These are phyloP conservation scores for Grantiella picta DNA, from an alignment of 2,113 vertebrate genomes.

Conservation along the genomic window DNA sequence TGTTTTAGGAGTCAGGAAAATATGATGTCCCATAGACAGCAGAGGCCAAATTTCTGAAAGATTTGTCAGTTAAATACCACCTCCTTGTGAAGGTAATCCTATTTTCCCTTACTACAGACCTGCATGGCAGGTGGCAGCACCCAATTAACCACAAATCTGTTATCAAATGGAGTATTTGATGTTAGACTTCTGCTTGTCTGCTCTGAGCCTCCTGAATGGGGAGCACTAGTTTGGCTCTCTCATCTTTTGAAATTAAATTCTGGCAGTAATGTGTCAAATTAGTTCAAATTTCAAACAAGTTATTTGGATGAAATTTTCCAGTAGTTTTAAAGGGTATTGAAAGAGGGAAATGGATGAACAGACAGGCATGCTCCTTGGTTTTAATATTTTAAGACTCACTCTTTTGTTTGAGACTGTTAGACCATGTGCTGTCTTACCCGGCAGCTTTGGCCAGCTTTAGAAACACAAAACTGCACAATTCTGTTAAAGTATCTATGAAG, in stretches of 20 bases:
- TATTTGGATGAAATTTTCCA: not conserved
- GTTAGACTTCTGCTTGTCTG: not conserved
- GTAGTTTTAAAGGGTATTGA: not conserved
- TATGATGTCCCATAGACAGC: not conserved
- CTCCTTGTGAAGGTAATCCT: not conserved
- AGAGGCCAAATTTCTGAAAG: not conserved
- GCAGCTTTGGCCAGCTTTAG: not conserved
- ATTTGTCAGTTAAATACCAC: not conserved
- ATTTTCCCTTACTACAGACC: not conserved
- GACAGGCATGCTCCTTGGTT: not conserved
- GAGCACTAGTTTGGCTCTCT: not conserved
- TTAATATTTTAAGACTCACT: not conserved
- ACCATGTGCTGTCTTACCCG: rapidly evolving
- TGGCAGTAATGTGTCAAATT: not conserved
- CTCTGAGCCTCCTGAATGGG: not conserved
- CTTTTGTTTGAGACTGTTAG: not conserved
- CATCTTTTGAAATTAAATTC: not conserved
- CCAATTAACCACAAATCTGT: not conserved
- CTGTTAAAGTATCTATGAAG: not conserved
- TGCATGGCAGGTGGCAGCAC: not conserved
- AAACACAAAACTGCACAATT: not conserved
- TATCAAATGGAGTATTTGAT: not conserved
- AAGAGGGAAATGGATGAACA: not conserved
- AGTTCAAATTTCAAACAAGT: not conserved
- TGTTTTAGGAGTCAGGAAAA: not conserved